These are phyloP conservation scores for Pitangus sulphuratus DNA, from an alignment of 2,797 vertebrate genomes.

Conservation along the genomic window DNA sequence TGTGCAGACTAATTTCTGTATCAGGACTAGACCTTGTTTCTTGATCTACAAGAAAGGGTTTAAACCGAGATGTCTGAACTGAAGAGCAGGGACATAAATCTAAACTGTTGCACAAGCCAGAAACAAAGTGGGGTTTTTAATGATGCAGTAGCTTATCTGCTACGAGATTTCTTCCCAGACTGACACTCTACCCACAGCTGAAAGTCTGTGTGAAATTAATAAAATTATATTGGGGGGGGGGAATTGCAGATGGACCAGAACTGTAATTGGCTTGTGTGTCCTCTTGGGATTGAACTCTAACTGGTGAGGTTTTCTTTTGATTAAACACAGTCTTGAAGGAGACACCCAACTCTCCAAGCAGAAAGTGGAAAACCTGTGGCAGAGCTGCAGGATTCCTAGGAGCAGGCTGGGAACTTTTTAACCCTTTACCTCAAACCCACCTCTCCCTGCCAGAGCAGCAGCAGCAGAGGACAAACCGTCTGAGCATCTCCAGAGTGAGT, in stretches of 20 bases:
- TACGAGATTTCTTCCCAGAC: neutral
- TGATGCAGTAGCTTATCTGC: slow-evolving; percentile 25
- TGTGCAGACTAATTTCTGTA: neutral
- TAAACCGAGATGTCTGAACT: slow-evolving; percentile 46
- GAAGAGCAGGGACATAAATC: slow-evolving; percentile 25
- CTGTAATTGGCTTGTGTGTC: neutral
- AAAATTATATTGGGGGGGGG: neutral
- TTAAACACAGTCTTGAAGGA: neutral
- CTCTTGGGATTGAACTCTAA: neutral
- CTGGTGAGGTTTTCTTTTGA: neutral
- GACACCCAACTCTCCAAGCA: neutral
- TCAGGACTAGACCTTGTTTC: neutral
- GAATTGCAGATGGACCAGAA: neutral
- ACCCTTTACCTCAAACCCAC: neutral
- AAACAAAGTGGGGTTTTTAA: slow-evolving; percentile 22
- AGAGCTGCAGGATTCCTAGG: neutral
- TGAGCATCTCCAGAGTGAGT: fast-evolving
- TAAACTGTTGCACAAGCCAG: slow-evolving; percentile 28
- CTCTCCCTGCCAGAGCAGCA: neutral
- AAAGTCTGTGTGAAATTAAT: neutral
- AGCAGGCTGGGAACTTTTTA: neutral
- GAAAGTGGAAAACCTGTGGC: neutral
- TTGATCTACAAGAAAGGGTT: slow-evolving; percentile 35
- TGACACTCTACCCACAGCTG: neutral
- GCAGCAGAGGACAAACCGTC: neutral